These are phyloP conservation scores for Amiota communis DNA, from an alignment of 2,888 invertebrate genomes.

Conservation along the genomic window DNA sequence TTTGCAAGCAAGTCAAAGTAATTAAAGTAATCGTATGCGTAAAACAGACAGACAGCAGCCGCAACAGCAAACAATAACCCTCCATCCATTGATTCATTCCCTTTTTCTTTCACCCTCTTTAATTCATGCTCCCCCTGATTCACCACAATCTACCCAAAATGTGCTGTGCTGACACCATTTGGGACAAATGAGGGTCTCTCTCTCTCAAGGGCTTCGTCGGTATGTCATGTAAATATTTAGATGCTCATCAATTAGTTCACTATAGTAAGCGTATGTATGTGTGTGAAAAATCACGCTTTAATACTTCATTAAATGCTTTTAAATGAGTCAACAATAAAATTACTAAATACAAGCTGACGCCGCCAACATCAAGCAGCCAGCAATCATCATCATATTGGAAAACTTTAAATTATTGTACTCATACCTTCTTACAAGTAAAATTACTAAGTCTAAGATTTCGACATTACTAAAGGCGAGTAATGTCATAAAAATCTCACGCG, in stretches of 20 bases:
- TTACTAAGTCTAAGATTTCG: conserved; percentile 5
- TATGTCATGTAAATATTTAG: conserved; percentile 55
- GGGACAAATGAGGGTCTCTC: not conserved
- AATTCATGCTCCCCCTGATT: not conserved
- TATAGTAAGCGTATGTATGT: conserved; percentile 23
- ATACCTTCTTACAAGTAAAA: conserved; percentile 31
- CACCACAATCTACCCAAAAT: not conserved
- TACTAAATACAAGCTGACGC: conserved; percentile 54
- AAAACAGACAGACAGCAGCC: conserved; percentile 57
- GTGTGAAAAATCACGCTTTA: conserved; percentile 53
- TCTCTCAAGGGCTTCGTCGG: not conserved
- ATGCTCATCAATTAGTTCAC: conserved; percentile 59
- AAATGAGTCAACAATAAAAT: conserved; percentile 53
- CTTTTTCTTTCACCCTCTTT: not conserved
- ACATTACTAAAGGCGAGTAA: conserved; percentile 31
- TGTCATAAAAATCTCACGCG: conserved; percentile 58
- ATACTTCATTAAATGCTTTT: conserved; percentile 62
- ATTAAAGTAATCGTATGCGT: conserved; percentile 63
- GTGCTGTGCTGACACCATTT: conserved; percentile 18
- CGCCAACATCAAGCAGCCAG: not conserved
- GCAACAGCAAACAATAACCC: conserved; percentile 51
- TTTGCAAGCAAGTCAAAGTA: conserved; percentile 64
- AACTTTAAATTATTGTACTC: conserved; percentile 39
- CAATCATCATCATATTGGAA: conserved; percentile 33
- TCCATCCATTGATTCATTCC: not conserved